Percentiles rank a stretch among this genome's conserved stretches.
These are phyloP conservation scores for Aphodius granarius DNA, from an alignment of 2,888 invertebrate genomes.

Conservation along the genomic window DNA sequence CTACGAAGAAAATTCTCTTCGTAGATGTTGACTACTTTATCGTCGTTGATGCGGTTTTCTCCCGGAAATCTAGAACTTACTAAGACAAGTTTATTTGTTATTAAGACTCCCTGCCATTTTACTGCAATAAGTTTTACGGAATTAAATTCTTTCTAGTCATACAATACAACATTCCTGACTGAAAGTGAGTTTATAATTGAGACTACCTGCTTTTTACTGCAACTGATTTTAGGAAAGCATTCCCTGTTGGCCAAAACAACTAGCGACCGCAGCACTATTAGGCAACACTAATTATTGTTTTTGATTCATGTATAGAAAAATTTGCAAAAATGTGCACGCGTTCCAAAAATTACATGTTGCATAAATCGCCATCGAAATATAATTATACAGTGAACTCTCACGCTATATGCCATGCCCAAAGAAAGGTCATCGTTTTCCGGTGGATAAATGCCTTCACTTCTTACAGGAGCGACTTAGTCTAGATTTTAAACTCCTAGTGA, in stretches of 20 bases:
- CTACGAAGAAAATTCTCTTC: too few species aligned
- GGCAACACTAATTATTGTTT: not conserved
- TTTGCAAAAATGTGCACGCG: not conserved
- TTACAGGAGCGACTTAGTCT: not conserved
- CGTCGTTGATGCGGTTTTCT: too few species aligned
- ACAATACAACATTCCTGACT: too few species aligned
- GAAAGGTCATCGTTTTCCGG: not conserved
- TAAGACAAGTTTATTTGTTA: too few species aligned
- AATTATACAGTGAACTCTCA: not conserved
- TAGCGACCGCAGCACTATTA: not conserved
- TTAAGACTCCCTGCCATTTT: too few species aligned
- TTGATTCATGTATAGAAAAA: not conserved
- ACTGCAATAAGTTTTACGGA: too few species aligned
- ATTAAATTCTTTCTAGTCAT: too few species aligned
- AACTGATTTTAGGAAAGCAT: too few species aligned
- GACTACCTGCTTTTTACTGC: too few species aligned
- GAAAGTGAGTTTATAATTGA: too few species aligned
- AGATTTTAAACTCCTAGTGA: not conserved
- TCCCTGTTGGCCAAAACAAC: not conserved
- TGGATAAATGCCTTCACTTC: not conserved
- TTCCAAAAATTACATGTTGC: not conserved
- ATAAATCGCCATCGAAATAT: not conserved
- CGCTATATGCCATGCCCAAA: not conserved
- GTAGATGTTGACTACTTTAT: too few species aligned
- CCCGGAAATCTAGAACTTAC: too few species aligned